phyloP scores from a whole-genome alignment of 2,888 invertebrate genomes.

The Stegophylla sp. region DNA sequence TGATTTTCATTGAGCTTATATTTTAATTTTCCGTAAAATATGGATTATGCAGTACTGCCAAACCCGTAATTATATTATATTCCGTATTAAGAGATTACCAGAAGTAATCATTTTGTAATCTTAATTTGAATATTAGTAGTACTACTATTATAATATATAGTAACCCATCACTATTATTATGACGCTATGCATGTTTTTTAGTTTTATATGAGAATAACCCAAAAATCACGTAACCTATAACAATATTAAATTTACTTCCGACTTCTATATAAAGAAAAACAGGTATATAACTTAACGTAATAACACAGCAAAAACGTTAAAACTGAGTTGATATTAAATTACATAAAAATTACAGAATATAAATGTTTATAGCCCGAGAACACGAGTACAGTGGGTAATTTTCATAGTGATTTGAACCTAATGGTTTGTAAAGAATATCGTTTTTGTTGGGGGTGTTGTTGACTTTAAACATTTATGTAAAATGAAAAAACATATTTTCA shows the following conservation, averaged over 20 bases:
- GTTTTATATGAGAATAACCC: background rate
- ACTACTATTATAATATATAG: too few relatives aligned
- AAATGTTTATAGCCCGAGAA: constrained; percentile 17
- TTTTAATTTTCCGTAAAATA: background rate
- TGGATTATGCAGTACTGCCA: background rate
- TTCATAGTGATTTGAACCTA: constrained; percentile 26
- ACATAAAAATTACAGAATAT: constrained; percentile 19
- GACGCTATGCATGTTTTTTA: background rate
- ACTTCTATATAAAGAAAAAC: background rate
- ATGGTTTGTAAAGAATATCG: constrained; percentile 21
- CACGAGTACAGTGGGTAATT: constrained; percentile 13
- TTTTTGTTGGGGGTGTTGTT: constrained; percentile 17
- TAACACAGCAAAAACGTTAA: background rate
- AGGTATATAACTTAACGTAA: background rate
- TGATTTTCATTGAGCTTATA: background rate
- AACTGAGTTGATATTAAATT: constrained; percentile 9
- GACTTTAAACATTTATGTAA: constrained; percentile 6
- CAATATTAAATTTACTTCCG: background rate
- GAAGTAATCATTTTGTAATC: too few relatives aligned
- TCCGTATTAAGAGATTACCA: too few relatives aligned
- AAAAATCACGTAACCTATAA: background rate
- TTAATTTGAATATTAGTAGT: too few relatives aligned
- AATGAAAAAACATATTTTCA: constrained; percentile 5
- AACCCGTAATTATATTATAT: background rate
- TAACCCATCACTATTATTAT: too few relatives aligned